Base-by-base conservation (phyloP, 2,888 invertebrate species). In the Drosophila leonis region DNA sequence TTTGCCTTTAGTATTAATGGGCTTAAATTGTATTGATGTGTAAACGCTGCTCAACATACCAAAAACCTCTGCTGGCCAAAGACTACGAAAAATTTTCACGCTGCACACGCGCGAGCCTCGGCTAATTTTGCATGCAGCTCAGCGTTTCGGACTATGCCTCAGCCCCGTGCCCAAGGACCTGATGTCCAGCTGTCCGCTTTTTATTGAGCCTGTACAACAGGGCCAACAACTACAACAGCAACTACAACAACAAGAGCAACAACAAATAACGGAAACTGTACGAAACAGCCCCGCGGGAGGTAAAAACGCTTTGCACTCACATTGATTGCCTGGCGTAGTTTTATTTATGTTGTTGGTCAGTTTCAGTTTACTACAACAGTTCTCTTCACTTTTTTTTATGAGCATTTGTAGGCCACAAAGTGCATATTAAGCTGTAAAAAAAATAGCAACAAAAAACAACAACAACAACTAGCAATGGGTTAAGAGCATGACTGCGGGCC, bases 101-200 rank as follows among this genome's bases (percentile, higher is more conserved):
- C 80, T 85, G 83, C 70, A 88, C 83, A 88, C 83, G 88, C 87
- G 80, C 80, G 65, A 66, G 44, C 65, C 83, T 72, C 59, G 72
- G 87, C 85, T 86, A 86, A 86, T 86, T 86, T 86, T 86, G 85
- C 89, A 86, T 86, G 85, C 85, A 86, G 76, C 87, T 78, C 85
- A 86, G 89, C 84, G 77, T 68, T 77, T 83, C 79, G 61, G 75
- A 69, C 75, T 51, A 68, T 65, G 61, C 56, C 24, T 31, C 65
- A 24, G 33, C 37, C 44, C 31, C 24, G 24, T n/a, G 33, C 54
- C 42, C 10, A 66, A 46, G 27, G 49, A 54, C 44, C 56, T 48
- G 55, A 67, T 65, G 79, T 79, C 73, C 82, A 82, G 65, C 80
- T 77, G 82, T 74, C 82, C 70, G 82, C 72, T 76, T 83, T 83